Percentiles rank a stretch among this genome's conserved stretches.
Evolutionary conservation across 2,113 vertebrate genomes (phyloP).

Genomic region (Anoplopoma fimbria): DNA sequence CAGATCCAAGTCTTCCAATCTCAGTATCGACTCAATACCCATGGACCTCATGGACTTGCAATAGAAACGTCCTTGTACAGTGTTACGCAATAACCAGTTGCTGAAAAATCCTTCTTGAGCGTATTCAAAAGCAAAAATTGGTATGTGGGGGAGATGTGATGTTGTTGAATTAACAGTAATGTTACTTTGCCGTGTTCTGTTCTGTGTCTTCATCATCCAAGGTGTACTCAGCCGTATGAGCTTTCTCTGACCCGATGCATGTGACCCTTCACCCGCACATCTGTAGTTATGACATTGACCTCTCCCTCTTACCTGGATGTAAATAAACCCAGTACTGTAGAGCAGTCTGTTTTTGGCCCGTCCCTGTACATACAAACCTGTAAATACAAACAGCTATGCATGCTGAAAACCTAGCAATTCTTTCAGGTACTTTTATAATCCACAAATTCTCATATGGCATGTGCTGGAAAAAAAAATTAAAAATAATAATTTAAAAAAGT

Average conservation of each 20-base stretch:
- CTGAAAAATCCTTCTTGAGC: conserved; percentile 59
- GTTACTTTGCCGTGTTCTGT: conserved; percentile 71
- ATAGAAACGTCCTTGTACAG: conserved; percentile 65
- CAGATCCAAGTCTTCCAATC: conserved; percentile 82
- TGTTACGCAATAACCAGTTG: conserved; percentile 73
- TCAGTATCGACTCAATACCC: conserved; percentile 45
- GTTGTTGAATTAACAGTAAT: conserved; percentile 64
- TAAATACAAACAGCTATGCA: conserved; percentile 97
- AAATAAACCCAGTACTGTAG: conserved; percentile 91
- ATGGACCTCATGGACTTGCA: conserved; percentile 62
- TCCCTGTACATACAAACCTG: conserved; percentile 83
- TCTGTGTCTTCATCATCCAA: conserved; percentile 67
- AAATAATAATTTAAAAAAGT: conserved; percentile 58
- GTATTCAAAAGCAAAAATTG: conserved; percentile 75
- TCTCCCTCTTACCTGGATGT: conserved; percentile 85
- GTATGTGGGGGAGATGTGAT: conserved; percentile 54
- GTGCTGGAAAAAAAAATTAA: conserved; percentile 85
- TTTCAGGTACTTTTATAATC: conserved; percentile 99
- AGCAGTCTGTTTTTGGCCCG: conserved; percentile 86
- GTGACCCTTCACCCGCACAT: conserved; percentile 68
- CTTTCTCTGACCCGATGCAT: conserved; percentile 76
- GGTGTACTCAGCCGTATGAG: conserved; percentile 59
- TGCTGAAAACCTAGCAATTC: conserved; percentile 94
- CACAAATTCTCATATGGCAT: conserved; percentile 91
- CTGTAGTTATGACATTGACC: conserved; percentile 74